Evolutionary conservation across 2,888 invertebrate genomes (phyloP).

Genomic region (Micropterix aruncella): DNA sequence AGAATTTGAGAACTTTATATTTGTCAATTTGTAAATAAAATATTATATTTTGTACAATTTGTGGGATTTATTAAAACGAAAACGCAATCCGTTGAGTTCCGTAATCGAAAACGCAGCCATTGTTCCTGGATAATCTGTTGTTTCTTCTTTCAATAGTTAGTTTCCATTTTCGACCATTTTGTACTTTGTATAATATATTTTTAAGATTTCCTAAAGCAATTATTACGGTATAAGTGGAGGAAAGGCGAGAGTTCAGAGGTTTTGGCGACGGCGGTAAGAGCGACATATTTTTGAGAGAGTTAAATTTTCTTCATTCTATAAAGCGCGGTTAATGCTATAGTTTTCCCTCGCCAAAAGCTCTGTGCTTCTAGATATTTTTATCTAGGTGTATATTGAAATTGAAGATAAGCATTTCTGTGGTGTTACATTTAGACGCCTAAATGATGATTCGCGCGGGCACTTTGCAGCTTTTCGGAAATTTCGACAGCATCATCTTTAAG

Average conservation of each 20-base stretch:
- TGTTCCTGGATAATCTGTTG: too few species aligned
- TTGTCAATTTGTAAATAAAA: background rate
- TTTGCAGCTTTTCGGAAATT: too few species aligned
- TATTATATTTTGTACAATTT: background rate
- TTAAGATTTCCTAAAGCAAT: background rate
- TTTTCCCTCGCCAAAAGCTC: background rate
- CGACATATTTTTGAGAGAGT: too few species aligned
- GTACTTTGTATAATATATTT: too few species aligned
- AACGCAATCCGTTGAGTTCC: too few species aligned
- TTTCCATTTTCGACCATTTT: too few species aligned
- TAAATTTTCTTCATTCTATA: too few species aligned
- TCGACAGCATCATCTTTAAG: background rate
- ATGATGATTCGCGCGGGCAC: background rate
- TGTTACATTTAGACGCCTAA: background rate
- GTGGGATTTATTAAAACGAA: too few species aligned
- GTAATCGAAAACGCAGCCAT: too few species aligned
- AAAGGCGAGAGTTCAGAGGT: background rate
- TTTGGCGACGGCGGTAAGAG: background rate
- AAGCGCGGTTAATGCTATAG: too few species aligned
- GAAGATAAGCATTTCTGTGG: background rate
- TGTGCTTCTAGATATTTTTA: background rate
- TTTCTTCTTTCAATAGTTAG: too few species aligned
- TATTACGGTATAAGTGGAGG: background rate
- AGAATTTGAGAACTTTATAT: background rate
- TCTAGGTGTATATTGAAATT: background rate